A percentile compares a stretch with the other conserved stretches of the same genome.
These are phyloP conservation scores for Poeciliopsis occidentalis DNA, from an alignment of 2,113 vertebrate species.

Conservation along the genomic window DNA sequence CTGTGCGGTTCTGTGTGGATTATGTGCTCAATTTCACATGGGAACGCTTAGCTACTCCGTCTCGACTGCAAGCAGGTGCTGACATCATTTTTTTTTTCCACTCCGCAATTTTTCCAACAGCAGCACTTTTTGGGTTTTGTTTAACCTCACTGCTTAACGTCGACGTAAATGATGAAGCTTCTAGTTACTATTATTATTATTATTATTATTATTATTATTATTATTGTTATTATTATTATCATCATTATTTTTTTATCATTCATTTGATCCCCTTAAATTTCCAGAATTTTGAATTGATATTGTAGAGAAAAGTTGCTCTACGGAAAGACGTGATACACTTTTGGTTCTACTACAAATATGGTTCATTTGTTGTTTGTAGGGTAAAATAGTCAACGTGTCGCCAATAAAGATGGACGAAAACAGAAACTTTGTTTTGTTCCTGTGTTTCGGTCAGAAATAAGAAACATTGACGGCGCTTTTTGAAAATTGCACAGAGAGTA, in stretches of 20 bases:
- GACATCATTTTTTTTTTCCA: conserved; percentile 24
- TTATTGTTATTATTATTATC: neutral
- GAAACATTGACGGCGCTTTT: neutral
- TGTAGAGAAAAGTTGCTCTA: neutral
- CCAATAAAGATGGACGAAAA: neutral
- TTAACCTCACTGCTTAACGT: neutral
- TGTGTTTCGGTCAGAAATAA: neutral
- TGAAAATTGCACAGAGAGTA: neutral
- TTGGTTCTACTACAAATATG: neutral
- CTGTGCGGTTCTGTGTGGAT: neutral
- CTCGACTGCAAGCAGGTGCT: conserved; percentile 38
- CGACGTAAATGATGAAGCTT: conserved; percentile 21
- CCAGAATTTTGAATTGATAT: conserved; percentile 12
- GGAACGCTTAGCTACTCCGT: neutral
- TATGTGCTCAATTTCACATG: neutral
- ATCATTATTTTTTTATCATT: neutral
- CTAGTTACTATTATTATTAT: conserved; percentile 20
- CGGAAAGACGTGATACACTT: neutral
- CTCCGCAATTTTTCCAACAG: conserved; percentile 25
- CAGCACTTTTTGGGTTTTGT: neutral
- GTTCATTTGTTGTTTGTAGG: neutral
- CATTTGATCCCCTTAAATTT: conserved; percentile 15
- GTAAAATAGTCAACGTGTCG: neutral
- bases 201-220: neutral
- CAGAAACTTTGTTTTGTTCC: neutral